Evolutionary conservation across 2,113 vertebrate species (phyloP).

Genomic region (Morone saxatilis): DNA sequence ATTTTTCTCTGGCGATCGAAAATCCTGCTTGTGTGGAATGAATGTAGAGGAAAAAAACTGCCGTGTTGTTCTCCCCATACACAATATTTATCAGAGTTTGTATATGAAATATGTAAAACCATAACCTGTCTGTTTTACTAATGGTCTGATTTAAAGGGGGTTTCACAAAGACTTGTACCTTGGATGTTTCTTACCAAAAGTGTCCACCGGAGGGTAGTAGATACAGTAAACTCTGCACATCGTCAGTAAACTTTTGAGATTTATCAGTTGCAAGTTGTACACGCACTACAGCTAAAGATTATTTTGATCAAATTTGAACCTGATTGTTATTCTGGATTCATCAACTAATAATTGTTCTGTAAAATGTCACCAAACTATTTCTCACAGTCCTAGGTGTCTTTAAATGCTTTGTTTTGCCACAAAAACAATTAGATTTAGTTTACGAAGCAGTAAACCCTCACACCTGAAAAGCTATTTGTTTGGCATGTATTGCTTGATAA

Average conservation of each 20-base stretch:
- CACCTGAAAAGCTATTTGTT: not conserved
- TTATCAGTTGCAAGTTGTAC: not conserved
- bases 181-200: not conserved
- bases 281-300: not conserved
- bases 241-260: not conserved
- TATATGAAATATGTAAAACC: conserved; percentile 60
- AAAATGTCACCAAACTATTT: not conserved
- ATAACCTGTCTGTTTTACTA: conserved; percentile 37
- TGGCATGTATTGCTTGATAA: not conserved
- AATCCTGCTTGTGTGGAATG: conserved; percentile 48
- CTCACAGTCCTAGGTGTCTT: not conserved
- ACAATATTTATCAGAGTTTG: conserved; percentile 64
- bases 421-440: too few species aligned
- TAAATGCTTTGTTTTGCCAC: not conserved
- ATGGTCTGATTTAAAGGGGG: not conserved
- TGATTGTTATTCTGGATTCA: not conserved
- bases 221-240: not conserved
- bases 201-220: conserved; percentile 26
- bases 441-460: too few species aligned
- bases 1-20: conserved; percentile 38
- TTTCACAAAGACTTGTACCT: conserved; percentile 23
- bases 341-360: not conserved
- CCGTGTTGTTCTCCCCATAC: conserved; percentile 31
- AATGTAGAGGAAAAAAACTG: conserved; percentile 38
- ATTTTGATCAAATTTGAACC: not conserved